These are phyloP conservation scores for Drosophila infuscata DNA, from an alignment of 2,888 invertebrate species.

Conservation along the genomic window DNA sequence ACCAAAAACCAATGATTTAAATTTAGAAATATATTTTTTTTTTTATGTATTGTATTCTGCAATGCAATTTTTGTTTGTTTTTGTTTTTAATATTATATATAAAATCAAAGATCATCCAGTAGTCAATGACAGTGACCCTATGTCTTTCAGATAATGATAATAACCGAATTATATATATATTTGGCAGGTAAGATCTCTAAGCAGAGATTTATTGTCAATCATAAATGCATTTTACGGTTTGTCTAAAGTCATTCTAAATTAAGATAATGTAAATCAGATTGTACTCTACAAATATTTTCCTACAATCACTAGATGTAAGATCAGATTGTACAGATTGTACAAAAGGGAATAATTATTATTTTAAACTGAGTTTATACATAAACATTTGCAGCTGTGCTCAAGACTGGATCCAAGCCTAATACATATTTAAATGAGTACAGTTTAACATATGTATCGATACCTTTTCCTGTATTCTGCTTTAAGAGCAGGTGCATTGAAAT, in stretches of 20 bases:
- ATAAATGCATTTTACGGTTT: not conserved
- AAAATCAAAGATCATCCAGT: not conserved
- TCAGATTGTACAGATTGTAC: too few relatives aligned
- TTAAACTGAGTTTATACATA: not conserved
- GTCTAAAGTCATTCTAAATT: not conserved
- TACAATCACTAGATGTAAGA: not conserved
- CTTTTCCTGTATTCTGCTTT: not conserved
- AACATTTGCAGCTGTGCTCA: not conserved
- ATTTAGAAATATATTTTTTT: not conserved
- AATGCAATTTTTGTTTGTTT: constrained; percentile 4
- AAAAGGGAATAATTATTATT: not conserved
- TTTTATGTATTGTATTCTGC: constrained; percentile 6
- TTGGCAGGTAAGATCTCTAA: not conserved
- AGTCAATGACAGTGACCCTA: constrained; percentile 37
- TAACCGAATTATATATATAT: not conserved
- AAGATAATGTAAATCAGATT: not conserved
- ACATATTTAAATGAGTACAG: constrained; percentile 14
- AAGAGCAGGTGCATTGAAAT: constrained; percentile 43
- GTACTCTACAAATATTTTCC: not conserved
- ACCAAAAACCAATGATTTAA: not conserved
- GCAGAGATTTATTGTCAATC: not conserved
- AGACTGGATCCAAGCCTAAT: constrained; percentile 1
- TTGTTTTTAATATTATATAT: constrained; percentile 1
- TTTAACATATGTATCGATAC: constrained; percentile 8
- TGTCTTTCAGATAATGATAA: constrained; percentile 30